These are phyloP conservation scores for Centropristis striata DNA, from an alignment of 2,113 vertebrate species.

Conservation along the genomic window DNA sequence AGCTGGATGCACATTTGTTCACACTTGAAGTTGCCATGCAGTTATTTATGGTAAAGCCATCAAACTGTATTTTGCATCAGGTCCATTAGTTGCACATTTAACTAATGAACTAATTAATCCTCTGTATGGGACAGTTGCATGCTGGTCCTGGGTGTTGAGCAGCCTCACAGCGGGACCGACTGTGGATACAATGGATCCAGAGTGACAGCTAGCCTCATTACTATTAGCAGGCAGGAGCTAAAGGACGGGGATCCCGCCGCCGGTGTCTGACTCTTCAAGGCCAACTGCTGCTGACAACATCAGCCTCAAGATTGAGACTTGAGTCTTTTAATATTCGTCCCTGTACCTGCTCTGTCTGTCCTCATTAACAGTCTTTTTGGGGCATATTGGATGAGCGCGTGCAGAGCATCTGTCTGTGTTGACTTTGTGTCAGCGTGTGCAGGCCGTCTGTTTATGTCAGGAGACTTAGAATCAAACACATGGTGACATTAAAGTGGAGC, in stretches of 20 bases:
- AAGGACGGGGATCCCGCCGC: constrained; percentile 20
- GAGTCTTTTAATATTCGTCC: constrained; percentile 21
- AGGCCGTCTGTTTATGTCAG: constrained; percentile 24
- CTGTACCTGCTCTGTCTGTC: constrained; percentile 30
- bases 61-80: neutral
- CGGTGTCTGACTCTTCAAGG: constrained; percentile 11
- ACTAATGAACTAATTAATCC: neutral
- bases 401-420: constrained; percentile 24
- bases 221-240: constrained; percentile 6
- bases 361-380: constrained; percentile 57
- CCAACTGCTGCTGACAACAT: neutral
- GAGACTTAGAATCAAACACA: constrained; percentile 36
- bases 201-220: constrained; percentile 56
- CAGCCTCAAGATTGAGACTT: neutral
- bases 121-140: neutral
- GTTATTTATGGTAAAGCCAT: neutral
- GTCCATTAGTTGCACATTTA: neutral
- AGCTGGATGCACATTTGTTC: neutral
- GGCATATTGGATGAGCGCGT: constrained; percentile 28
- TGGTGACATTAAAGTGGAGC: constrained; percentile 26
- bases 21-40: neutral
- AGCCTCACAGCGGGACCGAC: neutral
- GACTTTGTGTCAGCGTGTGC: neutral
- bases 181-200: constrained; percentile 12
- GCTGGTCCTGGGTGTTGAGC: constrained; percentile 17